phyloP scores from a whole-genome alignment of 2,113 vertebrate genomes.

The Crotalus helleri region DNA sequence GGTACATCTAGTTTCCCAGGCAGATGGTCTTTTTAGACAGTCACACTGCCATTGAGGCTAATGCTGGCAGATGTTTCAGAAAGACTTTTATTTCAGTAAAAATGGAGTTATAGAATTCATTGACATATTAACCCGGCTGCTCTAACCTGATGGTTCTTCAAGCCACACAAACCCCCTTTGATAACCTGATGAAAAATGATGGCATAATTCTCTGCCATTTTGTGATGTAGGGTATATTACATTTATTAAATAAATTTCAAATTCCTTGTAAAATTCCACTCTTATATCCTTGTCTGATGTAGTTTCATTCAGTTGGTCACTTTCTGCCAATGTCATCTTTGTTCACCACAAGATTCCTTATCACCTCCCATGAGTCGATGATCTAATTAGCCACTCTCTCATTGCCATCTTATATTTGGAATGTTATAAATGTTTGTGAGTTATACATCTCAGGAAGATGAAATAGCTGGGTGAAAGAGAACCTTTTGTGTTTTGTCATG shows the following conservation, averaged over 20 bases:
- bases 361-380: background rate
- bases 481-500: slow-evolving; percentile 69
- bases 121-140: background rate
- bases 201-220: background rate
- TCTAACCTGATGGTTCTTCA: background rate
- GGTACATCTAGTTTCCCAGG: background rate
- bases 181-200: background rate
- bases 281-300: background rate
- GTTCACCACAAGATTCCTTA: background rate
- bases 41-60: background rate
- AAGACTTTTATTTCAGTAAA: background rate
- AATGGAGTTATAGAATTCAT: slow-evolving; percentile 31
- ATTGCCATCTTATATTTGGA: slow-evolving; percentile 29
- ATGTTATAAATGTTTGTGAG: slow-evolving; percentile 47
- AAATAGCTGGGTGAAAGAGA: slow-evolving; percentile 42
- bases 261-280: background rate
- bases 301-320: background rate
- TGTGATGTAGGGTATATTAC: background rate
- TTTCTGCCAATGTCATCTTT: background rate
- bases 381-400: slow-evolving; percentile 35
- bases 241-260: background rate
- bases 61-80: background rate
- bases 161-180: background rate
- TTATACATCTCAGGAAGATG: slow-evolving; percentile 27
- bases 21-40: background rate